Evolutionary conservation across 1,140 invertebrate genomes (phyloP).

Genomic region (Anadara kagoshimensis): DNA sequence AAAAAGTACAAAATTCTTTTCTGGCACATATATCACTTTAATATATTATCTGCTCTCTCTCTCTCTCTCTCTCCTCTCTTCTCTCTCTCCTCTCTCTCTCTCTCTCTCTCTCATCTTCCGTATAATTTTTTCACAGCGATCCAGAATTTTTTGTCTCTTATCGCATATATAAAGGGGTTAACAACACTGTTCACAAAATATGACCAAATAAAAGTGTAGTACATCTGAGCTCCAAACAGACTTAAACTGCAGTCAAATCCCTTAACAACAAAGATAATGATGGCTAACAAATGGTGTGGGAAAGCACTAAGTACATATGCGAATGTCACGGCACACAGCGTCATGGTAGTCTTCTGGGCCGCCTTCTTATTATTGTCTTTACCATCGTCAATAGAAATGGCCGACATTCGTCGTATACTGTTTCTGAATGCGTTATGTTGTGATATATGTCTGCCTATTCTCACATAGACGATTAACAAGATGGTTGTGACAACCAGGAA

Average conservation of each 20-base stretch:
- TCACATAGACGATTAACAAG: conserved; percentile 32
- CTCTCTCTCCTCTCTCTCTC: too few relatives aligned
- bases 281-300: conserved; percentile 41
- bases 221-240: conserved; percentile 21
- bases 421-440: conserved; percentile 12
- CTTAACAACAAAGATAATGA: conserved; percentile 23
- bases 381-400: not conserved
- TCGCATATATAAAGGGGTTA: conserved; percentile 60
- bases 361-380: conserved; percentile 5
- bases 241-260: conserved; percentile 13
- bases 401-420: not conserved
- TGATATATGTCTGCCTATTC: conserved; percentile 43
- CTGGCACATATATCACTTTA: too few relatives aligned
- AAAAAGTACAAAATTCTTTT: too few relatives aligned
- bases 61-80: too few relatives aligned
- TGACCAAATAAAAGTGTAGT: conserved; percentile 52
- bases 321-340: conserved; percentile 51
- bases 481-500: conserved; percentile 14
- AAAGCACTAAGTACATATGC: conserved; percentile 49
- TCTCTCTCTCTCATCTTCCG: too few relatives aligned
- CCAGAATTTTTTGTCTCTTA: conserved; percentile 53
- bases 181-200: conserved; percentile 55
- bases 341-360: conserved; percentile 42
- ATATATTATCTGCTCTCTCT: too few relatives aligned
- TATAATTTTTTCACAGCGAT: conserved; percentile 16